Percentiles rank a stretch among this genome's conserved stretches.
Conservation (phyloP, 2,797 vertebrate species). For the Pogoniulus pusillus region DNA sequence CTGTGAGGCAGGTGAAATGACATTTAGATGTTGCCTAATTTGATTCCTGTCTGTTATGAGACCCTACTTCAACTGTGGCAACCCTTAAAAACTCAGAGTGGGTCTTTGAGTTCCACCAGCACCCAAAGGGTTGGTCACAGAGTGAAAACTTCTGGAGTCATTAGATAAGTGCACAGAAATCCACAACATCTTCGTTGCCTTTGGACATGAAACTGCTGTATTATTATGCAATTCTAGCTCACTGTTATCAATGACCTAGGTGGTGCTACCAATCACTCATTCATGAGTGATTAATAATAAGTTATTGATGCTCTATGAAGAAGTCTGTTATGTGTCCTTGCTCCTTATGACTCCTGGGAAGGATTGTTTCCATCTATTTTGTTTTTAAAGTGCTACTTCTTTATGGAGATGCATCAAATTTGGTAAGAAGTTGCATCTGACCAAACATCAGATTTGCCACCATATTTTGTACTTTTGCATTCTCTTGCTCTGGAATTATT, state of each 20-base stretch:
- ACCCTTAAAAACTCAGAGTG: background rate
- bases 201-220: background rate
- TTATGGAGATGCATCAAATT: background rate
- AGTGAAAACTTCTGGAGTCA: background rate
- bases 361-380: background rate
- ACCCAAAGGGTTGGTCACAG: background rate
- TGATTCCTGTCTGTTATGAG: background rate
- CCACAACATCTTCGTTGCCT: background rate
- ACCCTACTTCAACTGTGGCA: background rate
- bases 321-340: background rate
- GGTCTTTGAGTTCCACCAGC: background rate
- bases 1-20: background rate
- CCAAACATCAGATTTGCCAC: background rate
- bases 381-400: background rate
- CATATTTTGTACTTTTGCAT: background rate
- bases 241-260: fast-evolving
- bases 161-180: background rate
- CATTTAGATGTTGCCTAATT: background rate
- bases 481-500: background rate
- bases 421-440: background rate
- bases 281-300: background rate
- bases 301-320: background rate
- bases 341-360: background rate
- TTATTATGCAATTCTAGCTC: background rate
- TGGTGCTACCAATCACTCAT: background rate